A percentile compares a stretch with the other conserved stretches of the same genome.
These are phyloP conservation scores for Melinaea menophilus DNA, from an alignment of 2,888 invertebrate genomes.

Conservation along the genomic window DNA sequence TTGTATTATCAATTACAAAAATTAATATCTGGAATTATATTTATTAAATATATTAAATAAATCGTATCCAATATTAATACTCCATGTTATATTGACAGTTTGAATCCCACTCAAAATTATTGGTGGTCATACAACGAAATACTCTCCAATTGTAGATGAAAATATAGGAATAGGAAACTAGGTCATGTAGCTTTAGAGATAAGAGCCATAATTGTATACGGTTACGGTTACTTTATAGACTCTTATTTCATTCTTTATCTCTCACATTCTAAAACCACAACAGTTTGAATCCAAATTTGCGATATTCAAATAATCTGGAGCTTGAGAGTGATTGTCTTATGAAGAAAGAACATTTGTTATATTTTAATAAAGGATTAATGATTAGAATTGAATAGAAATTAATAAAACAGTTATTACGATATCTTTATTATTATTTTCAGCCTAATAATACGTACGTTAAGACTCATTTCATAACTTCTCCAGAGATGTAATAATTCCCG, in stretches of 20 bases:
- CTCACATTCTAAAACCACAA: background rate
- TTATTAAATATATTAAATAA: background rate
- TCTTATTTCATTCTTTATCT: conserved; percentile 9
- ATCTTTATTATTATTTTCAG: too few relatives aligned
- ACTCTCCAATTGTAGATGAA: conserved; percentile 55
- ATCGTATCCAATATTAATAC: conserved; percentile 20
- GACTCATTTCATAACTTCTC: too few relatives aligned
- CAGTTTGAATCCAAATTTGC: background rate
- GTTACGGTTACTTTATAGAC: conserved; percentile 9
- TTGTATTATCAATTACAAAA: too few relatives aligned
- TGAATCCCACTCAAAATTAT: conserved; percentile 73
- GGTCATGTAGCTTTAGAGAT: conserved; percentile 38
- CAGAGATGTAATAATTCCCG: too few relatives aligned
- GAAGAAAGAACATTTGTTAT: too few relatives aligned
- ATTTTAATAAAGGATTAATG: too few relatives aligned
- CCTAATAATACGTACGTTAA: too few relatives aligned
- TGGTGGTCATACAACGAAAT: conserved; percentile 62
- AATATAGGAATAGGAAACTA: conserved; percentile 54
- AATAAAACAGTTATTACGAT: too few relatives aligned
- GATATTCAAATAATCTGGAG: background rate
- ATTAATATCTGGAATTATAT: too few relatives aligned
- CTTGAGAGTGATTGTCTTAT: background rate
- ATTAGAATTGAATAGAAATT: too few relatives aligned
- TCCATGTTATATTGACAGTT: conserved; percentile 49
- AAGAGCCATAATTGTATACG: conserved; percentile 14